phyloP scores from a whole-genome alignment of 1,140 invertebrate species.

The Tetramorium parvispinum region DNA sequence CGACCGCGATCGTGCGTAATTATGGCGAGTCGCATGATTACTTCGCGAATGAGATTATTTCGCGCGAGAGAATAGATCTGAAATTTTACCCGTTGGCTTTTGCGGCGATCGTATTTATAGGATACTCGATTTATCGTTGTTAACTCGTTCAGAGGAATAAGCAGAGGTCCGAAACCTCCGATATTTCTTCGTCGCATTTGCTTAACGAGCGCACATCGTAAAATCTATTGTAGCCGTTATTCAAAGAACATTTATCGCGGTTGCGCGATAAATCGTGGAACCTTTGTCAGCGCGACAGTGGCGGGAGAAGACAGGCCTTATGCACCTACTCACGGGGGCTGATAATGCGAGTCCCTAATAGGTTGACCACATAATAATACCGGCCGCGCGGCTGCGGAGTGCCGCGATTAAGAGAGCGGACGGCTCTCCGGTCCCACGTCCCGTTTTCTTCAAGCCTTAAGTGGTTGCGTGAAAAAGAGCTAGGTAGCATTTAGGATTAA shows the following conservation, averaged over 20 bases:
- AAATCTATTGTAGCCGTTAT: conserved; percentile 46
- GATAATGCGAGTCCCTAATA: conserved; percentile 70
- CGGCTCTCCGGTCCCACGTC: conserved; percentile 55
- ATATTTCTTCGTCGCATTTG: conserved; percentile 29
- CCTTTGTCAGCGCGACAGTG: conserved; percentile 59
- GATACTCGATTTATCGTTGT: conserved; percentile 2
- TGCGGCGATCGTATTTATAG: neutral
- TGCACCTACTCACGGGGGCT: conserved; percentile 65
- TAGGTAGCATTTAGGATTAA: conserved; percentile 54
- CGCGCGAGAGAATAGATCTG: neutral
- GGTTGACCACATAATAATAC: conserved; percentile 74
- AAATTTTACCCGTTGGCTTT: neutral
- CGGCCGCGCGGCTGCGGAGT: conserved; percentile 57
- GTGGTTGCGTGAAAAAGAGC: conserved; percentile 57
- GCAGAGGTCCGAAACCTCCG: neutral
- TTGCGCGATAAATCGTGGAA: conserved; percentile 67
- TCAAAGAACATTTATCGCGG: conserved; percentile 48
- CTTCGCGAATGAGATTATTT: no score
- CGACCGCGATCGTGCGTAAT: neutral
- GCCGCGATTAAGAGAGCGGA: conserved; percentile 69
- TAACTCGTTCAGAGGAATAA: conserved; percentile 13
- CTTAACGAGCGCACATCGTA: conserved; percentile 44
- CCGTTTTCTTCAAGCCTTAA: conserved; percentile 57
- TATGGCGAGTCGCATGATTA: neutral
- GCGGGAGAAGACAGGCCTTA: conserved; percentile 54